Base-by-base conservation (phyloP, 2,113 vertebrate genomes). In the Gila orcuttii region DNA sequence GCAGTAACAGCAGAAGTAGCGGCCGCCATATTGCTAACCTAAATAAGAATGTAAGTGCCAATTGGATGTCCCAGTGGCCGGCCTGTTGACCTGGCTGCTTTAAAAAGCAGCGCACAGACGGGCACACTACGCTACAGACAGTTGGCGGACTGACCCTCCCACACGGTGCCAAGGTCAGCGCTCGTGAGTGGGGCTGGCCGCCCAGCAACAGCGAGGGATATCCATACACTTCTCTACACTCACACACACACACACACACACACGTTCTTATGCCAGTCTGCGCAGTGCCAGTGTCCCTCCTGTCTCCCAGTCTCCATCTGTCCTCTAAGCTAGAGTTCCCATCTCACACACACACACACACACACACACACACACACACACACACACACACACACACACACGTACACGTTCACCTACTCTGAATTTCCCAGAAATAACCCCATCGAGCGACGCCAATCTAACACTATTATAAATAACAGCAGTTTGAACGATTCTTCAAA, bases 261-360 rank as follows among this genome's bases (percentile, higher is more conserved):
- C 88, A 85, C 93, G 93, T 92, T 92, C 84, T 59, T 60, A 87
- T 81, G 76, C 91, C 93, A 94, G 93, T 90, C 89, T 94, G 93
- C 77, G 90, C 68, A 78, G 93, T 93, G 94, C 94, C 93, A 95
- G 93, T 92, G 93, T 91, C 90, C 93, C 92, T 94, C 92, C 93
- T 93, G 94, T 94, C 91, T 95, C 92, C 92, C 92, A 93, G 94
- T 94, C 94, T 95, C 94, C 94, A 95, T 95, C 94, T 95, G 94
- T 95, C 93, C 93, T 86, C 85, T 87, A 88, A 77, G 85, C 88
- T 87, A 90, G 87, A 90, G 88, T 57, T 89, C 89, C 86, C 84
- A 88, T 69, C 69, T 73, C 21, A 62, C n/a, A 64, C 81, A 84
- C 79, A 83, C 15, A 83, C 23, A 69, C 82, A 85, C 79, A 83